Conservation (phyloP, 2,797 vertebrate genomes). For the Lagocephalus sceleratus region DNA sequence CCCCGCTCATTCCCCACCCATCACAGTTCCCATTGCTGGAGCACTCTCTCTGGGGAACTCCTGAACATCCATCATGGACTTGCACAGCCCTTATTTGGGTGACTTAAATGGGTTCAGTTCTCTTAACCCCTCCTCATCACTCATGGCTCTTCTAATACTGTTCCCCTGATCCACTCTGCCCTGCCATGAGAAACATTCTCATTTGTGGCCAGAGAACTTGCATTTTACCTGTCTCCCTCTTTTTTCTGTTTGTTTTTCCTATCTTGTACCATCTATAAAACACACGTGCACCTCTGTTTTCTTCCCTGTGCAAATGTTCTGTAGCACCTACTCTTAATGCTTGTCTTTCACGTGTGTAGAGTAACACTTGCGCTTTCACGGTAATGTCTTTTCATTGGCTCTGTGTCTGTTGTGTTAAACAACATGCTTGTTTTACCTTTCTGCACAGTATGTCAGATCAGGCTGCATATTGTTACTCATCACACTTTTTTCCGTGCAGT, state of each 20-base stretch:
- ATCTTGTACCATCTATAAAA: conserved; percentile 51
- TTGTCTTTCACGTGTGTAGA: conserved; percentile 61
- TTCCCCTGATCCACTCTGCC: conserved; percentile 59
- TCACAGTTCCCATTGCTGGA: conserved; percentile 46
- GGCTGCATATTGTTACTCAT: conserved; percentile 41
- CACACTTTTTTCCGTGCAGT: conserved; percentile 39
- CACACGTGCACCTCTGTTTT: conserved; percentile 48
- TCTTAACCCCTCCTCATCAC: conserved; percentile 82
- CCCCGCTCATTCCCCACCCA: conserved; percentile 51
- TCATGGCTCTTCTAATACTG: conserved; percentile 69
- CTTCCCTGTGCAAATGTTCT: conserved; percentile 49
- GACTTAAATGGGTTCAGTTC: conserved; percentile 85
- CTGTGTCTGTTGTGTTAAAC: conserved; percentile 69
- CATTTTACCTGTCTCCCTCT: conserved; percentile 34
- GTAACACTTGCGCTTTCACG: conserved; percentile 61
- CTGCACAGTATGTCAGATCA: conserved; percentile 53
- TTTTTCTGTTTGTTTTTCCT: conserved; percentile 27
- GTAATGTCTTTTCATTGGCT: conserved; percentile 71
- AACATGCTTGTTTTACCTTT: conserved; percentile 67
- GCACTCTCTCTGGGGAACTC: conserved; percentile 67
- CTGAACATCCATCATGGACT: conserved; percentile 68
- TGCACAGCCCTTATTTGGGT: conserved; percentile 79
- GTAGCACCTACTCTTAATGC: conserved; percentile 40
- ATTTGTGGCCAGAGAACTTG: conserved; percentile 1
- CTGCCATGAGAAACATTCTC: conserved; percentile 65